Base-by-base conservation (phyloP, 2,888 invertebrate species). In the Tetheella fluctuosa region DNA sequence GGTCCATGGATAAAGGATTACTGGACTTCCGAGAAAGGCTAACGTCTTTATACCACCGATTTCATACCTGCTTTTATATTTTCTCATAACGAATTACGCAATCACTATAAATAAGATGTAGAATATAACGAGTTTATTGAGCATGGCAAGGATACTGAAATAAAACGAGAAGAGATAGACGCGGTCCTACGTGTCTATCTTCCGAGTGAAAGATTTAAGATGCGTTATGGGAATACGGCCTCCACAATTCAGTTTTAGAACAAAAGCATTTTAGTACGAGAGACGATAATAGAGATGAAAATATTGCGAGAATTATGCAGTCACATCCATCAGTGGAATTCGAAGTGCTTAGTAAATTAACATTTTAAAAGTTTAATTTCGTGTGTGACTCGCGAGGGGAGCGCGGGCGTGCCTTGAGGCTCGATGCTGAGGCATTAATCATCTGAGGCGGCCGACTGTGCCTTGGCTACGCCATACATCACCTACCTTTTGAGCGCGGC, bases 381-480 rank as follows among this genome's bases (percentile, higher is more conserved):
- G 69, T 66, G 17, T 7, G n/a, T 48, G 48, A 68, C 67, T 69
- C 71, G 69, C 69, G 66, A 69, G 67, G 73, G 63, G 69, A 71
- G 70, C 62, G 67, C 63, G 69, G 69, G 73, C 70, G 68, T 79
- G 76, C 80, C 80, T 73, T 70, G 70, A 76, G 81, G 81, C 79
- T 73, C 65, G 64, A 72, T 65, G 70, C 71, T 66, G 63, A 71
- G 70, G 76, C 84, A 90, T 91, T 87, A 90, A 90, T 91, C 90
- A 91, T 87, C 68, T 75, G 84, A 75, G 71, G 73, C 77, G 74
- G 77, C 78, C 77, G 81, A 73, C 70, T 71, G 74, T 68, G 71
- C 73, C 68, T 64, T 71, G 68, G 67, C 68, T 68, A 59, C 76
- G 70, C 80, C 82, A 87, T 89, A 88, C 86, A 86, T 88, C 87